Conservation (phyloP, 1,140 invertebrate genomes). For the Ericerus pela region DNA sequence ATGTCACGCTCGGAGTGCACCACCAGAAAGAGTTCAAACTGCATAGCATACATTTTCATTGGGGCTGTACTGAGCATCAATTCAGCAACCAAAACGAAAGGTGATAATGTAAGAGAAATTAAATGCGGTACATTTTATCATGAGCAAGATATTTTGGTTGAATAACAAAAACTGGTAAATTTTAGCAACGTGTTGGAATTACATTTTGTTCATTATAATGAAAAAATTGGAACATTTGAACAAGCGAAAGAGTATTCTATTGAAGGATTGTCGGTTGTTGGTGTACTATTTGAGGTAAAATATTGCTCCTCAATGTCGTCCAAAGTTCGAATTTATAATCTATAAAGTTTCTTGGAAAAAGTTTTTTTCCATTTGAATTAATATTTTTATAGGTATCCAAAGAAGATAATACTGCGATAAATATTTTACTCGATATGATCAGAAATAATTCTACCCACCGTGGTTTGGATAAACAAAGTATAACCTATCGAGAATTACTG, state of each 20-base stretch:
- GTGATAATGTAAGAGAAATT: conserved; percentile 10
- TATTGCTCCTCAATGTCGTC: no score
- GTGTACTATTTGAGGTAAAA: conserved; percentile 48
- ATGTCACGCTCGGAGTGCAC: conserved; percentile 28
- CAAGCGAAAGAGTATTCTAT: conserved; percentile 36
- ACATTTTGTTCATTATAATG: conserved; percentile 54
- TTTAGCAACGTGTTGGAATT: conserved; percentile 38
- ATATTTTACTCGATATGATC: not conserved
- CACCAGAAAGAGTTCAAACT: conserved; percentile 39
- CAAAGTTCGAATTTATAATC: no score
- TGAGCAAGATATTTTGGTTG: not conserved
- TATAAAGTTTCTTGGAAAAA: no score
- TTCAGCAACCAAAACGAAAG: conserved; percentile 41
- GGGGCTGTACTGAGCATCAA: conserved; percentile 56
- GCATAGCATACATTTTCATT: conserved; percentile 61
- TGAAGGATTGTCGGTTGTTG: conserved; percentile 52
- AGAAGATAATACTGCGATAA: not conserved
- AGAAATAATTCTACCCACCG: not conserved
- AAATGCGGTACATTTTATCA: not conserved
- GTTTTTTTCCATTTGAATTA: no score
- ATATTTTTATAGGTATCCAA: no score
- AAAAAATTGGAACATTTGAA: conserved; percentile 37
- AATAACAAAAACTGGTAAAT: no score
- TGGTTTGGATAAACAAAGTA: not conserved
- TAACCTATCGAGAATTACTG: conserved; percentile 32